phyloP scores from a whole-genome alignment of 2,888 invertebrate genomes.

The Saturnia pavonia region DNA sequence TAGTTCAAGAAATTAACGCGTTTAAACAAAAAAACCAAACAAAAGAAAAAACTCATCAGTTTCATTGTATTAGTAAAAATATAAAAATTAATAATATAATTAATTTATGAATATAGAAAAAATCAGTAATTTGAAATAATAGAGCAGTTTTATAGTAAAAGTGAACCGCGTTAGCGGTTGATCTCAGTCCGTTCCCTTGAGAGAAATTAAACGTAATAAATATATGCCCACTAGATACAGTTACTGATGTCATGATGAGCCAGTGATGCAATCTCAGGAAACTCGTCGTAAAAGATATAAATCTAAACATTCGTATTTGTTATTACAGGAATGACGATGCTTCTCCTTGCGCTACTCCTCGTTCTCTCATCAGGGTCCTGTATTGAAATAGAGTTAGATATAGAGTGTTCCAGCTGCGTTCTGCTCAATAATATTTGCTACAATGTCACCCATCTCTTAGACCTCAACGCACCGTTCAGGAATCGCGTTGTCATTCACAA shows the following conservation, averaged over 20 bases:
- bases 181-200: slow-evolving; percentile 1
- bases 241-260: slow-evolving; percentile 7
- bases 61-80: too few relatives aligned
- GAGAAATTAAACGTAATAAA: slow-evolving; percentile 12
- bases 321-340: slow-evolving; percentile 47
- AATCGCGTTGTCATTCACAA: slow-evolving; percentile 58
- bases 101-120: too few relatives aligned
- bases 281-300: slow-evolving; percentile 9
- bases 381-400: slow-evolving; percentile 29
- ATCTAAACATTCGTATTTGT: slow-evolving; percentile 9
- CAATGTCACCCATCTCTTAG: slow-evolving; percentile 54
- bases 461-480: slow-evolving; percentile 62
- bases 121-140: background rate
- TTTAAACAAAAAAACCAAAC: too few relatives aligned
- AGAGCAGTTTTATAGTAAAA: background rate
- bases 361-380: slow-evolving; percentile 36
- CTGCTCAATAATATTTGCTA: slow-evolving; percentile 55
- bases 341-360: slow-evolving; percentile 39
- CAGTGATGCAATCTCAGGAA: slow-evolving; percentile 3
- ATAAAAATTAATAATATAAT: too few relatives aligned
- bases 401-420: slow-evolving; percentile 52
- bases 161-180: background rate
- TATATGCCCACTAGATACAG: slow-evolving; percentile 10
- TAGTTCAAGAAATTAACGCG: too few relatives aligned
- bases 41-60: too few relatives aligned